Conservation (phyloP, 2,797 vertebrate genomes). For the Gymnoscopelus braueri region DNA sequence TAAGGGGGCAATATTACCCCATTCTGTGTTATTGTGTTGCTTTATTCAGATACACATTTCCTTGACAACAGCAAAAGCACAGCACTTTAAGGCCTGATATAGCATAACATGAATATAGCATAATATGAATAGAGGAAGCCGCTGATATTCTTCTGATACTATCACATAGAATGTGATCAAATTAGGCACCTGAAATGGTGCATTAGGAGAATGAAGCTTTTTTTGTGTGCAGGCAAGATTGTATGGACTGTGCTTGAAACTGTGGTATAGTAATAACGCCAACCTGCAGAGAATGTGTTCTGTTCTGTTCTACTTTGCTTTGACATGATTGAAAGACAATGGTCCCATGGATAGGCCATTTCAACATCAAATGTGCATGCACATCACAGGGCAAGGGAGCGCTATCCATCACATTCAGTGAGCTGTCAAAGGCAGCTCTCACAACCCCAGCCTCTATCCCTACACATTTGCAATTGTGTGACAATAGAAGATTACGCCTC, state of each 20-base stretch:
- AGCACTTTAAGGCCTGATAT: slow-evolving; percentile 23
- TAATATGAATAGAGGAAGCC: slow-evolving; percentile 15
- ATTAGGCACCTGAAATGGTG: slow-evolving; percentile 45
- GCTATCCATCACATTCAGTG: slow-evolving; percentile 82
- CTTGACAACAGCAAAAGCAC: slow-evolving; percentile 61
- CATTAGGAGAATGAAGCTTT: slow-evolving; percentile 25
- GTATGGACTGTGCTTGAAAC: slow-evolving; percentile 65
- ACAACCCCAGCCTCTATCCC: slow-evolving; percentile 48
- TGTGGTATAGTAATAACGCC: slow-evolving; percentile 73
- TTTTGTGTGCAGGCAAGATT: slow-evolving; percentile 45
- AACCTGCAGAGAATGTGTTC: slow-evolving; percentile 75
- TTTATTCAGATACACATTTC: slow-evolving; percentile 56
- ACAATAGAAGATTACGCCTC: slow-evolving; percentile 67
- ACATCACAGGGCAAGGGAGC: slow-evolving; percentile 80
- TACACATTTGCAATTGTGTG: slow-evolving; percentile 66
- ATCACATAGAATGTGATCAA: slow-evolving; percentile 42
- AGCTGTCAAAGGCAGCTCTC: slow-evolving; percentile 76
- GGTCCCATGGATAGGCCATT: slow-evolving; percentile 80
- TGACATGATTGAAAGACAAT: slow-evolving; percentile 84
- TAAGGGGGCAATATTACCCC: slow-evolving; percentile 63
- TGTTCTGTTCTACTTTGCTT: slow-evolving; percentile 76
- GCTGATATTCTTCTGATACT: slow-evolving; percentile 41
- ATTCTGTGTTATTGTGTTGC: slow-evolving; percentile 34
- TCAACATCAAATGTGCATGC: slow-evolving; percentile 83
- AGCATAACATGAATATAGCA: background rate